These are phyloP conservation scores for Trichoplusia ni DNA, from an alignment of 1,140 invertebrate species.

Conservation along the genomic window DNA sequence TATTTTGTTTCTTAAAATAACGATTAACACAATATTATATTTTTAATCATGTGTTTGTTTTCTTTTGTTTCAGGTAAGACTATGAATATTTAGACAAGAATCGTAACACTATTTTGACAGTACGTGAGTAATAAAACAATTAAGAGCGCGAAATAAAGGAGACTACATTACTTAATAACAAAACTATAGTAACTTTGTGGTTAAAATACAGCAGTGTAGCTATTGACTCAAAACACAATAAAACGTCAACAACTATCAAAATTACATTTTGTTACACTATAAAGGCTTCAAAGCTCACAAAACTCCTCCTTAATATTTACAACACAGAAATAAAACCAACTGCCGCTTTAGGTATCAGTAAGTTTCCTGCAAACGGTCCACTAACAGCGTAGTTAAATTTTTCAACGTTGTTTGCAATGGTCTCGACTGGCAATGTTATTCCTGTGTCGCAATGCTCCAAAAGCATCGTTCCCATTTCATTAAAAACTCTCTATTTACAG, in stretches of 20 bases:
- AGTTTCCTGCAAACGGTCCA: slow-evolving; percentile 23
- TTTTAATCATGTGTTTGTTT: not conserved
- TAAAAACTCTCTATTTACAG: slow-evolving; percentile 29
- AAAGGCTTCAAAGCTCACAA: slow-evolving; percentile 5
- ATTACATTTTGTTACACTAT: too few relatives aligned
- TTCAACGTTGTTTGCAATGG: slow-evolving; percentile 44
- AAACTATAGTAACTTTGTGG: too few relatives aligned
- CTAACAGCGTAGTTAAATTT: slow-evolving; percentile 8
- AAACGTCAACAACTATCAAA: too few relatives aligned
- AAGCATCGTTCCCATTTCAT: slow-evolving; percentile 17
- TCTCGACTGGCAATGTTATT: slow-evolving; percentile 48
- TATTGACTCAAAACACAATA: too few relatives aligned
- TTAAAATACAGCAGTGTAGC: too few relatives aligned
- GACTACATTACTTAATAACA: not conserved
- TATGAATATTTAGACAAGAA: too few relatives aligned
- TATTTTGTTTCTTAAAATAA: too few relatives aligned
- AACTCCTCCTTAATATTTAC: slow-evolving; percentile 8
- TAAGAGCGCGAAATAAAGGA: too few relatives aligned
- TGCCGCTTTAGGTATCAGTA: slow-evolving; percentile 5
- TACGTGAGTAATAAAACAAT: too few relatives aligned
- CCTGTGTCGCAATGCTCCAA: slow-evolving; percentile 28
- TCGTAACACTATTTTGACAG: too few relatives aligned
- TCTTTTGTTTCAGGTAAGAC: slow-evolving; percentile 9
- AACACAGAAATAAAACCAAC: slow-evolving; percentile 23
- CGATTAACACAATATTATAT: too few relatives aligned